These are phyloP conservation scores for Rhodeus uyekii DNA, from an alignment of 2,797 vertebrate genomes.

Conservation along the genomic window DNA sequence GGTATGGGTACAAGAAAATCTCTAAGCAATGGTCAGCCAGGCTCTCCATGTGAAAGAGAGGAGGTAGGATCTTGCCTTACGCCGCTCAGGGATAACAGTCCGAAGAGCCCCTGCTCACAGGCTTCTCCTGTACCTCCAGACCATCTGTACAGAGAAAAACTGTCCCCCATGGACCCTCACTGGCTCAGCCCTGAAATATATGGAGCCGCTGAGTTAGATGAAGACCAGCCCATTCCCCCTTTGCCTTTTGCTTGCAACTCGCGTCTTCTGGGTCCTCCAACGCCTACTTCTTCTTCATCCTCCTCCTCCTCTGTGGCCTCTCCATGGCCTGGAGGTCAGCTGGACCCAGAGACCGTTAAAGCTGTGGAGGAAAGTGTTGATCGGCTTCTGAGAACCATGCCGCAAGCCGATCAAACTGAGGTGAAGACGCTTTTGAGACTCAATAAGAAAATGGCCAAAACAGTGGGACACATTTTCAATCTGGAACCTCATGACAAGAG, in stretches of 20 bases:
- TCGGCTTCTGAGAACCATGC: constrained; percentile 85
- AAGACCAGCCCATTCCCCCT: constrained; percentile 78
- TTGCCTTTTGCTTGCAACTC: constrained; percentile 57
- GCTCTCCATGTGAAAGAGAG: constrained; percentile 82
- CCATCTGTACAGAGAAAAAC: constrained; percentile 76
- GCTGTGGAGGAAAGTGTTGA: constrained; percentile 90
- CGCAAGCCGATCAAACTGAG: constrained; percentile 82
- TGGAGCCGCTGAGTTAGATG: constrained; percentile 77
- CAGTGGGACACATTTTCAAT: constrained; percentile 94
- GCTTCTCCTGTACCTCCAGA: constrained; percentile 86
- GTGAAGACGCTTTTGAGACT: constrained; percentile 87
- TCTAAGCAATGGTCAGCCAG: constrained; percentile 88
- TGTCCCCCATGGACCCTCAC: constrained; percentile 87
- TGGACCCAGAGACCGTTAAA: constrained; percentile 85
- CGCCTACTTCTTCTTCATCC: constrained; percentile 72
- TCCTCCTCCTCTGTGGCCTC: constrained; percentile 58
- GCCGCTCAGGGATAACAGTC: constrained; percentile 80
- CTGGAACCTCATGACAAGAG: constrained; percentile 85
- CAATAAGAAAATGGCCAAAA: constrained; percentile 94
- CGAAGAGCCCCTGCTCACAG: constrained; percentile 88
- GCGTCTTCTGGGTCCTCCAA: constrained; percentile 69
- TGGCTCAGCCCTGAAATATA: constrained; percentile 88
- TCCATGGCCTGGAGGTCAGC: constrained; percentile 77
- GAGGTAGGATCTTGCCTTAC: constrained; percentile 78
- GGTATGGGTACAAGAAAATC: constrained; percentile 78